phyloP scores from a whole-genome alignment of 2,797 vertebrate species.

The Masticophis lateralis region DNA sequence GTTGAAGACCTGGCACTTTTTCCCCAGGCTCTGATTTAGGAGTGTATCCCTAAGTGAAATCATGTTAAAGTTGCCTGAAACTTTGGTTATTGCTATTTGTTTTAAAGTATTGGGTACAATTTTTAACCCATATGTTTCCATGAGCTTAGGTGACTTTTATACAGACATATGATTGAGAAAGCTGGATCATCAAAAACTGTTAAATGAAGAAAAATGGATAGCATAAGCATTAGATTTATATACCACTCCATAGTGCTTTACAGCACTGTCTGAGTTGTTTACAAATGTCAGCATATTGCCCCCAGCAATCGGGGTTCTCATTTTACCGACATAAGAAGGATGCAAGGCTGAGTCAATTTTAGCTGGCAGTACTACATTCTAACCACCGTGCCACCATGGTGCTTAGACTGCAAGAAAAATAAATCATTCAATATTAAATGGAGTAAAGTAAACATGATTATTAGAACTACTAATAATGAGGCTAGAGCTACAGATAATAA shows the following conservation, averaged over 20 bases:
- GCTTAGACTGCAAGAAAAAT: neutral
- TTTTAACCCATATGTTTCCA: neutral
- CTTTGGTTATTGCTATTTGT: neutral
- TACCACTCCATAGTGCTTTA: neutral
- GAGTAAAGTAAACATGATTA: neutral
- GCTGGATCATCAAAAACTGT: neutral
- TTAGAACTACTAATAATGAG: neutral
- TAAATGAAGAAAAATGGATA: neutral
- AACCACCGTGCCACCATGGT: neutral
- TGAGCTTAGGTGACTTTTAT: neutral
- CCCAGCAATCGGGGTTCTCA: no score
- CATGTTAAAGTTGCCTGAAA: neutral
- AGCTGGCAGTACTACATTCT: neutral
- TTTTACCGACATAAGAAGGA: neutral
- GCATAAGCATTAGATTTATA: neutral
- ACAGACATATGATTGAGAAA: neutral
- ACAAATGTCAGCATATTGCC: no score
- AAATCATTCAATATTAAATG: neutral
- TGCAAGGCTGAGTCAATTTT: neutral
- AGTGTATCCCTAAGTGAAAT: neutral
- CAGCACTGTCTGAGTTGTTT: no score
- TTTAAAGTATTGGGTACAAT: neutral
- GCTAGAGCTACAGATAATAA: neutral
- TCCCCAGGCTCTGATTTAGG: neutral
- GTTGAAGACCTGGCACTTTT: neutral